Percentiles rank a stretch among this genome's conserved stretches.
Evolutionary conservation across 2,113 vertebrate genomes (phyloP).

Genomic region (Diadophis punctatus): DNA sequence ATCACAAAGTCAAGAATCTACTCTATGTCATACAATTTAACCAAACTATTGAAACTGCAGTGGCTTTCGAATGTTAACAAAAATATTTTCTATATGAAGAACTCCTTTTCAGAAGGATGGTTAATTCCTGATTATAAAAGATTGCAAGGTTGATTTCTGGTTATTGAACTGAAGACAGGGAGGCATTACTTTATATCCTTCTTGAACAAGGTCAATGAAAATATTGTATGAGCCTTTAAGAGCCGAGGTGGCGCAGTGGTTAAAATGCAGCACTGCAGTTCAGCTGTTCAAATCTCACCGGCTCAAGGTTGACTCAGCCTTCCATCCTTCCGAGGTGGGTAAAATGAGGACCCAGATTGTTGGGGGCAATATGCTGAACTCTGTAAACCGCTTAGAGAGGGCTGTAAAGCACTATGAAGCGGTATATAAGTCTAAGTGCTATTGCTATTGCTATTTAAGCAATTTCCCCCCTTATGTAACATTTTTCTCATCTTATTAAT

Average conservation of each 20-base stretch:
- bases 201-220: neutral
- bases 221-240: neutral
- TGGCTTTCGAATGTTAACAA: neutral
- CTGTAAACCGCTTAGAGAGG: too few species aligned
- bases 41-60: neutral
- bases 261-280: too few species aligned
- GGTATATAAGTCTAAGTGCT: too few species aligned
- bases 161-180: neutral
- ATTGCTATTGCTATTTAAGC: too few species aligned
- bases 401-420: too few species aligned
- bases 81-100: neutral
- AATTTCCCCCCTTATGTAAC: neutral
- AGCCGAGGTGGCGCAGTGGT: too few species aligned
- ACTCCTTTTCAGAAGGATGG: neutral
- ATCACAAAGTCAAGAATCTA: neutral
- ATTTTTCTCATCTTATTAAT: neutral
- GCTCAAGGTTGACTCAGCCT: too few species aligned
- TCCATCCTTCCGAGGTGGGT: too few species aligned
- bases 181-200: neutral
- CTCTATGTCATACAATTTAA: neutral
- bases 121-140: neutral
- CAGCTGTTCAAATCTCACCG: too few species aligned
- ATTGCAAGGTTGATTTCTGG: neutral
- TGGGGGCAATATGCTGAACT: too few species aligned
- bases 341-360: too few species aligned